Evolutionary conservation across 2,888 invertebrate species (phyloP).

Genomic region (Ctena decussata): DNA sequence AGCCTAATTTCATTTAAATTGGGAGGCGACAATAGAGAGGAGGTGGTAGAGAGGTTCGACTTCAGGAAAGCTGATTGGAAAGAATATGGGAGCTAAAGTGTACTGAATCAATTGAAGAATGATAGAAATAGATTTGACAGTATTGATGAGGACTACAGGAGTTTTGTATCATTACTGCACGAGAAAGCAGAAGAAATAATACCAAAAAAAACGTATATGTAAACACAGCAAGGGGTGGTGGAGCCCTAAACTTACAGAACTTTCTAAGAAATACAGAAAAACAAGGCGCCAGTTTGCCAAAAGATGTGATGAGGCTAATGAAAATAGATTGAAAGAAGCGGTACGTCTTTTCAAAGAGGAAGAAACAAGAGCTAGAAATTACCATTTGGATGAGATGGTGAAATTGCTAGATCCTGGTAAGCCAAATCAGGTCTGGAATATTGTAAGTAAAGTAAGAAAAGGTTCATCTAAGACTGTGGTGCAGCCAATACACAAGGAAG

Average conservation of each 20-base stretch:
- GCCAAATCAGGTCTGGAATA: not conserved
- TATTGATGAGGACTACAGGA: not conserved
- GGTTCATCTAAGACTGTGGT: not conserved
- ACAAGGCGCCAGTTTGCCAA: not conserved
- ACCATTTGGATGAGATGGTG: not conserved
- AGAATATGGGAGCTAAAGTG: not conserved
- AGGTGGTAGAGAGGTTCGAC: not conserved
- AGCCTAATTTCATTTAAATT: constrained; percentile 6
- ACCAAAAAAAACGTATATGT: not conserved
- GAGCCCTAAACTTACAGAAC: not conserved
- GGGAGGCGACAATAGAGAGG: not conserved
- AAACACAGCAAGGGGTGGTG: not conserved
- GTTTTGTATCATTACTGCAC: not conserved
- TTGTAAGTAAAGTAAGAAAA: not conserved
- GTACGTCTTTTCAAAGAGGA: not conserved
- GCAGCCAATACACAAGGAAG: too few relatives aligned
- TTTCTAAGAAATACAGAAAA: not conserved
- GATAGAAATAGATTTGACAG: not conserved
- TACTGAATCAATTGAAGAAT: not conserved
- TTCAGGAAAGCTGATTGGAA: not conserved
- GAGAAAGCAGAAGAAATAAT: not conserved
- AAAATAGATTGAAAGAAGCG: not conserved
- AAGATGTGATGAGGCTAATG: not conserved
- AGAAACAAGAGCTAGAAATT: not conserved
- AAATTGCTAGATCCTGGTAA: not conserved